phyloP scores from a whole-genome alignment of 2,113 vertebrate genomes.

The Euleptes europaea region DNA sequence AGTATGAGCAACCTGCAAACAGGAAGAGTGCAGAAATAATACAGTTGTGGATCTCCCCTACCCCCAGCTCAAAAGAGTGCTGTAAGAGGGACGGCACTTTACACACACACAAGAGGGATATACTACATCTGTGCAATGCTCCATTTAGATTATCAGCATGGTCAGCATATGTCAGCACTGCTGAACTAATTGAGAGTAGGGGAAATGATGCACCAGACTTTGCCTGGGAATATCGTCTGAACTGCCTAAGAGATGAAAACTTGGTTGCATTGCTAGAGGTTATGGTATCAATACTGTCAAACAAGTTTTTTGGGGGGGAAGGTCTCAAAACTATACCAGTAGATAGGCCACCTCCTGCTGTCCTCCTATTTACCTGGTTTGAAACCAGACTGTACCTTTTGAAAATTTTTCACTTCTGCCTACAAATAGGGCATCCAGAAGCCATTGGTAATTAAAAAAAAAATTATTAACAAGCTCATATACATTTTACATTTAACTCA shows the following conservation, averaged over 20 bases:
- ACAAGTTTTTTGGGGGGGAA: neutral
- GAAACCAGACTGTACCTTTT: neutral
- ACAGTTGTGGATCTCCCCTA: neutral
- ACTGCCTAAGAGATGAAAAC: neutral
- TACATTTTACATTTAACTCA: no score
- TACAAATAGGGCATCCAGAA: neutral
- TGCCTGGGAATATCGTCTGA: neutral
- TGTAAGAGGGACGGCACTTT: neutral
- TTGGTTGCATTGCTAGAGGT: neutral
- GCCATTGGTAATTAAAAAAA: neutral
- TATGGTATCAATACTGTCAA: neutral
- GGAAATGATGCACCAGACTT: neutral
- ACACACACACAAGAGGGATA: no score
- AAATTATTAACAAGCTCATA: no score
- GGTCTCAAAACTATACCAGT: no score
- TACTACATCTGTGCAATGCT: neutral
- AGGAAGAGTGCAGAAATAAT: neutral
- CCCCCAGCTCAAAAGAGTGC: no score
- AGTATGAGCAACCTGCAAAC: neutral
- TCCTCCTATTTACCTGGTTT: neutral
- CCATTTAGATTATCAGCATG: neutral
- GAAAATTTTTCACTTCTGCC: neutral
- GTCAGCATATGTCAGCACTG: neutral
- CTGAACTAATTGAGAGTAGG: neutral
- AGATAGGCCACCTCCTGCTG: neutral